These are phyloP conservation scores for Holothuria scabra DNA, from an alignment of 53 echinoderm and acorn worm species.

Conservation along the genomic window DNA sequence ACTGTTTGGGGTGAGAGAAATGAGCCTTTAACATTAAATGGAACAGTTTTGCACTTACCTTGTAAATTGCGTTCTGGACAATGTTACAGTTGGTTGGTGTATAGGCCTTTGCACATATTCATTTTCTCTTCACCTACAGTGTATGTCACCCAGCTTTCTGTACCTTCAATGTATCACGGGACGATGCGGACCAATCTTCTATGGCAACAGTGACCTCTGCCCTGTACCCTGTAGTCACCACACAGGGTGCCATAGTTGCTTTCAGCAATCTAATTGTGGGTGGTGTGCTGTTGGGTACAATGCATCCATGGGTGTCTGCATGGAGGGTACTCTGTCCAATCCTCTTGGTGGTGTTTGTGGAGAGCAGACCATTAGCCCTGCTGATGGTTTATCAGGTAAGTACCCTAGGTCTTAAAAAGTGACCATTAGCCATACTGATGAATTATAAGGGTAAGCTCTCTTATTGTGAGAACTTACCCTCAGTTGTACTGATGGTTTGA, in stretches of 20 bases:
- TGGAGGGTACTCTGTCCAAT: constrained; percentile 76
- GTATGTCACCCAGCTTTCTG: constrained; percentile 85
- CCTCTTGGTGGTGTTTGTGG: constrained; percentile 74
- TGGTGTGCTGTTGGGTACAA: constrained; percentile 86
- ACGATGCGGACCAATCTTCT: constrained; percentile 78
- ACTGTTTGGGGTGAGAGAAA: too few species aligned
- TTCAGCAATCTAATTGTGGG: constrained; percentile 80
- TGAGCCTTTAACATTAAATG: too few species aligned
- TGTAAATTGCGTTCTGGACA: too few species aligned
- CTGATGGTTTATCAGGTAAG: constrained; percentile 15
- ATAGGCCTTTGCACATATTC: too few species aligned
- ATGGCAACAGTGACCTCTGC: constrained; percentile 57
- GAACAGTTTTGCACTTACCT: too few species aligned
- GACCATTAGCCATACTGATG: too few species aligned
- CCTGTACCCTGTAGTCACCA: constrained; percentile 71
- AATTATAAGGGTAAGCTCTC: too few species aligned
- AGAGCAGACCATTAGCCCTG: constrained; percentile 54
- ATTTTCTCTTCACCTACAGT: constrained; percentile 61
- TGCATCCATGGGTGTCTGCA: constrained; percentile 82
- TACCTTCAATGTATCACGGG: constrained; percentile 78
- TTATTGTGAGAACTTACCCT: too few species aligned
- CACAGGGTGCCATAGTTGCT: constrained; percentile 77
- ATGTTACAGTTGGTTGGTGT: too few species aligned
- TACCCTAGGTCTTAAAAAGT: neutral
- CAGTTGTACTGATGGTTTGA: too few species aligned